Evolutionary conservation across 2,113 vertebrate genomes (phyloP), one percentile per base, ranked within the genome.

Genomic region (Cathartes aura): DNA sequence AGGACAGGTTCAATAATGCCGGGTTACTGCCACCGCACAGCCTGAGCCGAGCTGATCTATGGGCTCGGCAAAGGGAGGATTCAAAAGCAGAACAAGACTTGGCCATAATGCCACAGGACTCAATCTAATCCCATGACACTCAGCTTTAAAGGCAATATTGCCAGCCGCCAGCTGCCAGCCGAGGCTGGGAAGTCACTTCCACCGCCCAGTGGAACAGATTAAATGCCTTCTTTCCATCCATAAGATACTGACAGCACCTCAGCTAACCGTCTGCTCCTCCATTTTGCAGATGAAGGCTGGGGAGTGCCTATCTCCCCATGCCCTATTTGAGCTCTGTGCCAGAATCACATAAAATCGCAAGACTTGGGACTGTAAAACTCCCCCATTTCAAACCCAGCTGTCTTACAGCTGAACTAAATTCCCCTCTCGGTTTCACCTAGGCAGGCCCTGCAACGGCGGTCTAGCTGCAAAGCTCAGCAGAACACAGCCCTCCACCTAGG

Each of bases 1-100:
- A 83, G 81, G 94, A 95, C 97, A 95, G 94, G 95, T 96, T 98
- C 97, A 88, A 97, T 96, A 98, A 97, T 98, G 98, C 98, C 42
- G 98, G 98, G 98, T 98, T 98, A 96, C 98, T 98, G 99, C 98
- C 98, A 97, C 96, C 60, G 26, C 87, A 6, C 97, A 70, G 95
- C 79, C 87, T 50, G 68, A 91, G 87, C 96, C 14, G 8, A 59
- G 90, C 90, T 83, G 67, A 92, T 85, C 93, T 42, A 55, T 36
- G 71, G 64, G 53, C 78, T 75, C 36, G 21, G 87, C 90, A 66
- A 50, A 53, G 86, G 73, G 50, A 58, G 62, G 29, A 76, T 67
- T 92, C 45, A 40, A 81, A 94, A 76, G 66, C 48, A 60, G 66
- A 73, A 50, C 45, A 74, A 70, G 91, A n/a, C 47, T 60, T 60